These are phyloP conservation scores for Neopipo cinnamomea DNA, from an alignment of 2,113 vertebrate species.

Conservation along the genomic window DNA sequence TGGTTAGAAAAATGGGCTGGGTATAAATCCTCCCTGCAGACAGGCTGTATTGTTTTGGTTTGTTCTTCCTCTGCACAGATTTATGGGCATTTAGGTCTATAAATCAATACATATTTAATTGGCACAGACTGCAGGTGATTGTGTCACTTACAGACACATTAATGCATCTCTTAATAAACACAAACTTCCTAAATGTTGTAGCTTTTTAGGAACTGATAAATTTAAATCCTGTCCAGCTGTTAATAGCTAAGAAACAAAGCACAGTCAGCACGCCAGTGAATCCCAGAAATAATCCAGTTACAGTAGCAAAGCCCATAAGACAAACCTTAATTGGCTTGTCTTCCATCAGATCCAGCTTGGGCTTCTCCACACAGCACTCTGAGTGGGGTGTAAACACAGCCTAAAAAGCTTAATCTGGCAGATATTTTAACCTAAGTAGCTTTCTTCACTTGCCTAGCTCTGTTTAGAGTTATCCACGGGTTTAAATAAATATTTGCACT, in stretches of 20 bases:
- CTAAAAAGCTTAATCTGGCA: background rate
- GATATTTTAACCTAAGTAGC: background rate
- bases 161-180: background rate
- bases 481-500: background rate
- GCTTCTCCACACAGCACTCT: background rate
- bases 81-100: background rate
- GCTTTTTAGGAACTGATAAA: background rate
- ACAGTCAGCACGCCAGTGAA: background rate
- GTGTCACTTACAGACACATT: background rate
- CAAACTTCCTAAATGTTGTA: background rate
- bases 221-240: background rate
- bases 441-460: background rate
- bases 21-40: background rate
- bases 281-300: background rate
- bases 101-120: background rate
- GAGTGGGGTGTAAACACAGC: background rate
- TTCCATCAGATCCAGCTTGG: background rate
- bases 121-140: background rate
- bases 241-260: background rate
- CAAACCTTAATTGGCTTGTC: background rate
- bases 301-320: background rate
- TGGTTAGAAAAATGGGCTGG: background rate
- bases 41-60: background rate
- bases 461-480: background rate
- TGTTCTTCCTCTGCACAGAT: background rate